Evolutionary conservation across 2,113 vertebrate genomes (phyloP), one percentile per base, ranked within the genome.

Genomic region (Bos javanicus): DNA sequence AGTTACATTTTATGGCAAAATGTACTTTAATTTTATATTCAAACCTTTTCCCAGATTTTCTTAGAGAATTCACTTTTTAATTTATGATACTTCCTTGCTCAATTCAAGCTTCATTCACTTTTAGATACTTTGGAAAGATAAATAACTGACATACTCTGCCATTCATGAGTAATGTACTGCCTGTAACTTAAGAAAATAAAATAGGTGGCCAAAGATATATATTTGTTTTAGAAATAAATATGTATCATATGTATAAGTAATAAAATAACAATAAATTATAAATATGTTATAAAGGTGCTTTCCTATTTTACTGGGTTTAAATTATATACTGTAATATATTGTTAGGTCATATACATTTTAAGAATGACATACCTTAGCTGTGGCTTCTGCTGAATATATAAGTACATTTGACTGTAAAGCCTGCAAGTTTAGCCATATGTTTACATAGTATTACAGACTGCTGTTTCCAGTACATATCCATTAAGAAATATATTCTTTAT

Each of bases 61-160:
- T 91, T 96, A 87, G 86, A 89, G 87, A 97, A 97, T 94, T 96
- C 94, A 90, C 95, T 97, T 97, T 91, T 97, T 98, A 97, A 98
- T 97, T 98, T 98, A 98, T 96, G 96, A 94, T 83, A 76, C 89
- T 94, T 94, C 92, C 93, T 97, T 89, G 83, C 43, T 93, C 95
- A 97, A 95, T 97, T 98, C 98, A 94, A 97, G 89, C 83, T 98
- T 92, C 95, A 96, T 97, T 98, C 98, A 97, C 97, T 97, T 98
- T 97, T 91, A 89, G 96, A 98, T 97, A 95, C 97, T 98, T 93
- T 67, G 80, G 54, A 92, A 97, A 98, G 93, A 98, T 98, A 98
- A 98, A 98, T 98, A 98, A 97, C 95, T 93, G 97, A 96, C 94
- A 97, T 48, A 62, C 14, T 93, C 91, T 96, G 95, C 89, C 93